phyloP scores from a whole-genome alignment of 30 jellyfish, hydroid and myxozoan species.

The Aurelia coerulea region DNA sequence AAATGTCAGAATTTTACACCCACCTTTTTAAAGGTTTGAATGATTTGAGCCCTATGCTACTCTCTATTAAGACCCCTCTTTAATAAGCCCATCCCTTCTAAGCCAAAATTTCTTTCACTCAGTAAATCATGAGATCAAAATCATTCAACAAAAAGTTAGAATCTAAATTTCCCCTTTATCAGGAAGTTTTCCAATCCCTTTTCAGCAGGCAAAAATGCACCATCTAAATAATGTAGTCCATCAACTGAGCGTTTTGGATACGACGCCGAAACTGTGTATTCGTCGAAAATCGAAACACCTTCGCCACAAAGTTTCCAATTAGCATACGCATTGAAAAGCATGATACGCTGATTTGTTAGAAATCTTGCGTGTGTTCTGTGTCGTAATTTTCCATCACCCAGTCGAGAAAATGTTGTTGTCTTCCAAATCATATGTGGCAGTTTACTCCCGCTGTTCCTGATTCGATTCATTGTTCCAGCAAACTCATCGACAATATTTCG shows the following conservation, averaged over 20 bases:
- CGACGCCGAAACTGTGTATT: constrained; percentile 38
- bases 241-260: constrained; percentile 37
- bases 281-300: constrained; percentile 61
- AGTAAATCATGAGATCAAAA: background rate
- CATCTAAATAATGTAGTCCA: constrained; percentile 21
- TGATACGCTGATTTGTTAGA: constrained; percentile 51
- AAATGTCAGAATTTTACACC: too few relatives aligned
- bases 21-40: too few relatives aligned
- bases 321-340: constrained; percentile 54
- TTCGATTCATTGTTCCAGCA: background rate
- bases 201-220: constrained; percentile 28
- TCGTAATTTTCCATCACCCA: constrained; percentile 1
- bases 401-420: constrained; percentile 53
- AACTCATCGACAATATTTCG: constrained; percentile 22
- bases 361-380: constrained; percentile 26
- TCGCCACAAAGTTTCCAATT: constrained; percentile 47
- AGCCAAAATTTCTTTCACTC: background rate
- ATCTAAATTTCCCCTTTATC: background rate
- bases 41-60: too few relatives aligned
- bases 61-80: too few relatives aligned
- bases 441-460: too few relatives aligned
- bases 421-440: constrained; percentile 65
- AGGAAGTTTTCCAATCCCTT: constrained; percentile 12
- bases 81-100: background rate
- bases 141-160: background rate